These are phyloP conservation scores for Emesis russula DNA, from an alignment of 2,888 invertebrate species.

Conservation along the genomic window DNA sequence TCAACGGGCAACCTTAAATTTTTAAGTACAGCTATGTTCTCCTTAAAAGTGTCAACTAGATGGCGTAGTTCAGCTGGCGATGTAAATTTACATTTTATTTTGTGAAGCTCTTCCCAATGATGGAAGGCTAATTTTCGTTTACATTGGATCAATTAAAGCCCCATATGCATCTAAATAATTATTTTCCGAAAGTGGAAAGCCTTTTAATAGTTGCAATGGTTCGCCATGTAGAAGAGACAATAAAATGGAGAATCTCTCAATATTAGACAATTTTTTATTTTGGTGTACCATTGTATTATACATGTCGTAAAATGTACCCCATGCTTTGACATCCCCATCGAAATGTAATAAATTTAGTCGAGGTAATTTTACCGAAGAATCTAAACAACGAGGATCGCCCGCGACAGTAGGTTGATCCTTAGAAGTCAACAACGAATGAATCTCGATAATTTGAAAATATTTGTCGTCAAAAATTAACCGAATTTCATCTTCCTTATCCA, in stretches of 20 bases:
- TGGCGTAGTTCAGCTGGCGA: neutral
- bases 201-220: conserved; percentile 1
- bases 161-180: neutral
- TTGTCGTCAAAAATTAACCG: neutral
- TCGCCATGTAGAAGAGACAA: neutral
- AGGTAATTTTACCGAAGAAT: neutral
- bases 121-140: neutral
- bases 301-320: neutral
- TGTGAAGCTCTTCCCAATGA: no score
- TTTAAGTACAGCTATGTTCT: neutral
- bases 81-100: no score
- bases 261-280: neutral
- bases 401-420: neutral
- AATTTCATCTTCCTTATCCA: neutral
- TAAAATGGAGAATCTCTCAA: neutral
- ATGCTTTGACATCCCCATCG: neutral
- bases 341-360: neutral
- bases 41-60: neutral
- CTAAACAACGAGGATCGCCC: neutral
- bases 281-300: neutral
- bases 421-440: neutral
- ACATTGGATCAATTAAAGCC: neutral
- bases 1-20: neutral
- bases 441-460: neutral
- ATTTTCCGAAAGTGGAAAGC: neutral